Evolutionary conservation across 2,797 vertebrate genomes (phyloP).

Genomic region (Cheirogaleus major): DNA sequence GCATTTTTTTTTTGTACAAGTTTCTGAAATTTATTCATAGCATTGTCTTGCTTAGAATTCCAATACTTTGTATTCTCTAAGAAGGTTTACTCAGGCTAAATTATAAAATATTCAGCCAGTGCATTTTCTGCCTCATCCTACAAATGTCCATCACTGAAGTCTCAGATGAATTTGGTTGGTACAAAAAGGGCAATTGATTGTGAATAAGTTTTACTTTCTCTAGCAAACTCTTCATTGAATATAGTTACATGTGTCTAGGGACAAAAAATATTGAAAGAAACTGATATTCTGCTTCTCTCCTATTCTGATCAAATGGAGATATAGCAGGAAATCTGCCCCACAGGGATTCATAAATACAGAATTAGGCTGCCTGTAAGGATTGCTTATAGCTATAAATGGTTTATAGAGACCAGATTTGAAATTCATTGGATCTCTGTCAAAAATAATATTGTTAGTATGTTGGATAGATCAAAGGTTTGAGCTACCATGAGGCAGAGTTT

Average conservation of each 20-base stretch:
- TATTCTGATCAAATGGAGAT: conserved; percentile 11
- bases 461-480: conserved; percentile 34
- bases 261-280: conserved; percentile 18
- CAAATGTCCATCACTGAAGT: neutral
- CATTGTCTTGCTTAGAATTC: neutral
- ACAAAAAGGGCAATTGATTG: conserved; percentile 25
- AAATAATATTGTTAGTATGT: conserved; percentile 57
- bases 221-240: conserved; percentile 43
- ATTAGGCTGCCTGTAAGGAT: neutral
- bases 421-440: neutral
- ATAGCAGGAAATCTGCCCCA: neutral
- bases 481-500: neutral
- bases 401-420: conserved; percentile 61
- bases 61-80: neutral
- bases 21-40: neutral
- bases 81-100: neutral
- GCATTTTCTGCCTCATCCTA: neutral
- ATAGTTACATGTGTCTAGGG: neutral
- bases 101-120: conserved; percentile 22
- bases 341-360: conserved; percentile 15
- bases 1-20: conserved; percentile 6
- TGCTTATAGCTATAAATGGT: conserved; percentile 48
- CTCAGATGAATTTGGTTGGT: neutral
- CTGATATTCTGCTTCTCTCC: neutral
- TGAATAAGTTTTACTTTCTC: conserved; percentile 37